Percentiles rank a stretch among this genome's conserved stretches.
phyloP scores from a whole-genome alignment of 2,797 vertebrate genomes.

The Nannoperca obscura region DNA sequence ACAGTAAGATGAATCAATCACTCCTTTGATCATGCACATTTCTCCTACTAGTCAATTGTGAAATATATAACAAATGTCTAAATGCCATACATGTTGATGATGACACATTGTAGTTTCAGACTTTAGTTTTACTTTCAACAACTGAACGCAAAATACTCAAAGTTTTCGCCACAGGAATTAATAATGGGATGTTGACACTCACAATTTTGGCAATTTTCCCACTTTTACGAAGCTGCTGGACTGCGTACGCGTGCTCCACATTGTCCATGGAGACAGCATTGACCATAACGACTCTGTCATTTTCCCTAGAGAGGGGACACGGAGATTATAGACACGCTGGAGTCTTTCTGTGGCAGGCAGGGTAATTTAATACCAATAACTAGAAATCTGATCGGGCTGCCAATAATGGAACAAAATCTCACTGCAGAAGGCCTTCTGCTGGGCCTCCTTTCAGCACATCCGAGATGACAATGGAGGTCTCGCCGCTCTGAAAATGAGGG shows the following conservation, averaged over 20 bases:
- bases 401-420: slow-evolving; percentile 76
- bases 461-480: slow-evolving; percentile 99
- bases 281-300: slow-evolving; percentile 99
- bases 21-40: not conserved
- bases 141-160: not conserved
- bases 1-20: slow-evolving; percentile 29
- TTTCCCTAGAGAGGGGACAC: slow-evolving; percentile 87
- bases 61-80: slow-evolving; percentile 10
- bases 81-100: not conserved
- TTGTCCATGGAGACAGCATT: slow-evolving; percentile 99
- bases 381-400: slow-evolving; percentile 28
- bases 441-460: slow-evolving; percentile 98
- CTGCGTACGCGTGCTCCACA: slow-evolving; percentile 97
- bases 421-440: slow-evolving; percentile 97
- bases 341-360: slow-evolving; percentile 48
- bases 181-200: slow-evolving; percentile 77
- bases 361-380: slow-evolving; percentile 57
- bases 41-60: not conserved
- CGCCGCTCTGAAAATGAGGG: slow-evolving; percentile 99
- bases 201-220: slow-evolving; percentile 99
- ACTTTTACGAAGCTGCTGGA: slow-evolving; percentile 98
- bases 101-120: not conserved
- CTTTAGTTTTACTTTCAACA: not conserved
- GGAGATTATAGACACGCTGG: slow-evolving; percentile 56
- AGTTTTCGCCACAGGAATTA: not conserved